Base-by-base conservation (phyloP, 2,113 vertebrate species). In the Calonectris borealis region DNA sequence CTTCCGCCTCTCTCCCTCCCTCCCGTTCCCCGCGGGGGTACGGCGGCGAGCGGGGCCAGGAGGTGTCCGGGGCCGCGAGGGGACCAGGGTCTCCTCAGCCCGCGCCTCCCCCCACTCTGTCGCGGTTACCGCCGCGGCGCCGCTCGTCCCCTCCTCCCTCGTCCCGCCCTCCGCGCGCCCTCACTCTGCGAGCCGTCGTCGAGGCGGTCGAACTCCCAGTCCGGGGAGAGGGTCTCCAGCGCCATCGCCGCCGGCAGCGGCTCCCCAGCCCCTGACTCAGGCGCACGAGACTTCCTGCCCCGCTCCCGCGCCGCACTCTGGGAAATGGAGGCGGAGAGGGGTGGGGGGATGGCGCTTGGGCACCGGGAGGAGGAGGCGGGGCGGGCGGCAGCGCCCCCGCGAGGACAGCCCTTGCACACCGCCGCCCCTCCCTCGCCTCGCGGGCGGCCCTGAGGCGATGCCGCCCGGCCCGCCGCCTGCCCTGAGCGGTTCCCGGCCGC, bases 161-260 rank as follows among this genome's bases (percentile, higher is more conserved):
- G 10, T 40, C 40, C 40, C 40, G 40, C 40, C 40, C 40, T 40
- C 40, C 40, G 40, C 40, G 9, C 11, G 40, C 40, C 8, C 40
- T 40, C 40, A 40, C 40, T 40, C 40, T 40, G 40, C 40, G 40
- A 40, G 40, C 40, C 40, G 40, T 40, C 40, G 84, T 99, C 99
- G 82, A 99, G 98, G 85, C 99, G 99, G 96, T 99, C 99, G 97
- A 99, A 99, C 88, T 99, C 99, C 99, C 99, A 99, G 91, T 99
- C 99, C 26, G 99, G 98, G 18, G 99, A 99, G 17, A 99, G 97
- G 12, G 98, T 98, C 96, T 99, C 99, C 86, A 98, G 98, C 64
- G 99, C 99, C 99, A 99, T 99, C 55, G 52, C 97, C 40, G 60
- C 86, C 61, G 11, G 38, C 80, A 7, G 54, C 91, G 4, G 24